Base-by-base conservation (phyloP, 2,113 vertebrate species). In the Brachypodius melanocephalos region DNA sequence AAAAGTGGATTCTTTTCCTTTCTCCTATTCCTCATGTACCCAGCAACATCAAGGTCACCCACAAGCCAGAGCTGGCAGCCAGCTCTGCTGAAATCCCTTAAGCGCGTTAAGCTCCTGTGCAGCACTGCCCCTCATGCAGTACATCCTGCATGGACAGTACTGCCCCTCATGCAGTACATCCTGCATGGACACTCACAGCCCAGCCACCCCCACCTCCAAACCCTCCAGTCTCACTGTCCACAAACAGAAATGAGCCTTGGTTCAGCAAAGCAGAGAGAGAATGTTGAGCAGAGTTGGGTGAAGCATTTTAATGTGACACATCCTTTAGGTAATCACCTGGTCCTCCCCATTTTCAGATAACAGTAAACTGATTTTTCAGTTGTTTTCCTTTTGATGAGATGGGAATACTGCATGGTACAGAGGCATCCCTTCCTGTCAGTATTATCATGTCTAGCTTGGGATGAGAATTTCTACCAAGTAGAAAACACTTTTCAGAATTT, bases 381-480 rank as follows among this genome's bases (percentile, higher is more conserved):
- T 72, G 32, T 52, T 74, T 77, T 57, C 12, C 12, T 87, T n/a
- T 58, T 61, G 42, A 68, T 48, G 32, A 65, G 17, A 52, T 31
- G n/a, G 65, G 83, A 85, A 83, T 51, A 74, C 13, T 6, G 3
- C n/a, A 42, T 5, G 19, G 17, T 28, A 84, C 28, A 78, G 49
- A 72, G 75, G 36, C 42, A 73, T 19, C 42, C 42, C 29, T 34
- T 78, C 40, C 57, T 72, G 69, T 85, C 80, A 89, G 63, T 16
- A 45, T 16, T 87, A 57, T 24, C 69, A 58, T 12, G 9, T 85
- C 42, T 90, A 55, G 32, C 36, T 67, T 43, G 14, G 43, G 52
- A 78, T 57, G 21, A 85, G 73, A 93, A 63, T 63, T 82, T 89
- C 80, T 79, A 91, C 59, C 62, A 65, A 85, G 32, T 5, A 87